Base-by-base conservation (phyloP, 1,140 invertebrate genomes). In the Cydia strobilella region DNA sequence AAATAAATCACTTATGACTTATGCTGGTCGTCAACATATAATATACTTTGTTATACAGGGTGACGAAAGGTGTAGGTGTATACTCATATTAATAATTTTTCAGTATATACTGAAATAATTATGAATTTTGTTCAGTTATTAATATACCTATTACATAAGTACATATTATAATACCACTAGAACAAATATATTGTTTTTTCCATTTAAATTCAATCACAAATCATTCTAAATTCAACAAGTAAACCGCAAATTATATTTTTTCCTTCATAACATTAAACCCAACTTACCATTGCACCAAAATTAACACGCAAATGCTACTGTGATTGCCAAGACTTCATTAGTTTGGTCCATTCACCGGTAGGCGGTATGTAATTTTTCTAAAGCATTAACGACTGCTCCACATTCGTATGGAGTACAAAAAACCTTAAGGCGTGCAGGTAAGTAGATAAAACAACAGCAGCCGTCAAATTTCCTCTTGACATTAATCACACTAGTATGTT, bases 361-460 rank as follows among this genome's bases (percentile, higher is more conserved):
- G 80, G 80, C 77, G 78, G 83, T 80, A 84, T 82, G 84, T 86
- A 87, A 89, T 91, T 84, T 84, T 87, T 85, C 82, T 85, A 86
- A 86, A 82, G 80, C 86, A 90, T 90, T 92, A 90, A 87, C 90
- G 87, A 90, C 84, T 89, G 89, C 80, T 90, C 90, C 76, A 92
- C 87, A 90, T 92, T 87, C 80, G 79, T 85, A 84, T 77, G 75
- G 81, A 79, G 78, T 78, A 86, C 82, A 89, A 90, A 92, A 92
- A 92, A 89, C 81, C 31, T 75, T 76, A 74, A 85, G 87, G 89
- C 90, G 89, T 92, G 90, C 88, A 87, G 89, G 84, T 91, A 92
- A 92, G 89, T 92, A 92, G 85, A 90, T 90, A 87, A 91, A 89
- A 92, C 90, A 91, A 91, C 90, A 91, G 87, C 89, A 86, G 84